Evolutionary conservation across 1,140 invertebrate species (phyloP).

Genomic region (Scaptodrosophila lebanonensis): DNA sequence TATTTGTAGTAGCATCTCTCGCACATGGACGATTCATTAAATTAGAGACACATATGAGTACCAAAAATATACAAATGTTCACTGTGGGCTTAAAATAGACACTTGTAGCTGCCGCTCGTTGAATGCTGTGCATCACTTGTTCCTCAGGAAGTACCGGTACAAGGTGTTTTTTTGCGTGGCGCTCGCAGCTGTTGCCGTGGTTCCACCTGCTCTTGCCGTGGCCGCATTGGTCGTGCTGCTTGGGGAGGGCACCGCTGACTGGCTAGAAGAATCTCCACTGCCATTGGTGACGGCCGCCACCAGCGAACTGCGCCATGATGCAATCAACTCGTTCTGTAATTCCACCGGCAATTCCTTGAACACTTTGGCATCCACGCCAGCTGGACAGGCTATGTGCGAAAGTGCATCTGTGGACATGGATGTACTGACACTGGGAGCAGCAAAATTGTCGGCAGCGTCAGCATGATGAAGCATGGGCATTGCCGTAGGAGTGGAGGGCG

Average conservation of each 20-base stretch:
- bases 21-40: constrained; percentile 3
- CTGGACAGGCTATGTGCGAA: constrained; percentile 76
- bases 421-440: constrained; percentile 19
- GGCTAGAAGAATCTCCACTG: constrained; percentile 31
- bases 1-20: too few relatives aligned
- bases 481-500: constrained; percentile 72
- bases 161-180: constrained; percentile 78
- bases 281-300: constrained; percentile 52
- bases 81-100: constrained; percentile 23
- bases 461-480: constrained; percentile 69
- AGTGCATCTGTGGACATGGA: constrained; percentile 25
- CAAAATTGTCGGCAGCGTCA: constrained; percentile 33
- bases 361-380: constrained; percentile 81
- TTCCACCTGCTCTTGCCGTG: constrained; percentile 13
- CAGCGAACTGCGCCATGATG: constrained; percentile 80
- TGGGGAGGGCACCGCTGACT: too few relatives aligned
- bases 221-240: constrained; percentile 11
- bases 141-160: constrained; percentile 82
- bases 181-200: constrained; percentile 39
- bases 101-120: constrained; percentile 13
- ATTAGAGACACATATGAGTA: constrained; percentile 28
- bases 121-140: constrained; percentile 77
- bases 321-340: constrained; percentile 81
- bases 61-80: constrained; percentile 46
- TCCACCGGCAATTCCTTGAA: constrained; percentile 81